Conservation (phyloP, 2,888 invertebrate genomes). For the Drosophila diplacantha region DNA sequence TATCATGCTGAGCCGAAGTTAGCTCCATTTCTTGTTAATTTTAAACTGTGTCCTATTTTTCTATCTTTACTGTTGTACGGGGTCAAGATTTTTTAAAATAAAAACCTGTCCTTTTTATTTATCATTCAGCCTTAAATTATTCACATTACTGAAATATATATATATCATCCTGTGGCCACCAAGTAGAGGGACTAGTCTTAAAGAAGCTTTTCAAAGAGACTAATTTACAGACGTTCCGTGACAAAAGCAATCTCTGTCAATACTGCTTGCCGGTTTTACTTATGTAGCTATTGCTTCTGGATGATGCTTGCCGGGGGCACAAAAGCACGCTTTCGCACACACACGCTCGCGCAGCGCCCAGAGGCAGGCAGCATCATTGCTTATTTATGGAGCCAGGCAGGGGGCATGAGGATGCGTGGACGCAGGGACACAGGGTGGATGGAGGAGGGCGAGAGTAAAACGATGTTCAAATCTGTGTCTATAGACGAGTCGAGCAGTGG, state of each 20-base stretch:
- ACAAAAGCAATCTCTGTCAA: constrained; percentile 33
- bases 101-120: not conserved
- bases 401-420: not conserved
- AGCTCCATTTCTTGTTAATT: too few species aligned
- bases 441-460: constrained; percentile 24
- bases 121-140: not conserved
- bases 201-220: constrained; percentile 11
- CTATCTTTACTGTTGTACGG: not conserved
- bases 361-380: constrained; percentile 21
- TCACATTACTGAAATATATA: not conserved
- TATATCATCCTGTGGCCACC: not conserved
- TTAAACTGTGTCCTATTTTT: too few species aligned
- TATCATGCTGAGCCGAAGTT: too few species aligned
- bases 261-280: constrained; percentile 26
- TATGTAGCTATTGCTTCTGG: constrained; percentile 14
- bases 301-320: constrained; percentile 2
- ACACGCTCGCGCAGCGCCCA: constrained; percentile 2
- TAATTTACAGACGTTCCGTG: constrained; percentile 22
- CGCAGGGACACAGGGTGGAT: not conserved
- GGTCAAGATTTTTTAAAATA: not conserved
- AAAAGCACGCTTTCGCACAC: constrained; percentile 11
- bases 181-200: not conserved
- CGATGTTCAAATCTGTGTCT: constrained; percentile 36
- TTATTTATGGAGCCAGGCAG: constrained; percentile 27
- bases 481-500: constrained; percentile 44